A percentile compares a stretch with the other conserved stretches of the same genome.
These are phyloP conservation scores for Linurgus olivaceus DNA, from an alignment of 2,797 vertebrate species.

Conservation along the genomic window DNA sequence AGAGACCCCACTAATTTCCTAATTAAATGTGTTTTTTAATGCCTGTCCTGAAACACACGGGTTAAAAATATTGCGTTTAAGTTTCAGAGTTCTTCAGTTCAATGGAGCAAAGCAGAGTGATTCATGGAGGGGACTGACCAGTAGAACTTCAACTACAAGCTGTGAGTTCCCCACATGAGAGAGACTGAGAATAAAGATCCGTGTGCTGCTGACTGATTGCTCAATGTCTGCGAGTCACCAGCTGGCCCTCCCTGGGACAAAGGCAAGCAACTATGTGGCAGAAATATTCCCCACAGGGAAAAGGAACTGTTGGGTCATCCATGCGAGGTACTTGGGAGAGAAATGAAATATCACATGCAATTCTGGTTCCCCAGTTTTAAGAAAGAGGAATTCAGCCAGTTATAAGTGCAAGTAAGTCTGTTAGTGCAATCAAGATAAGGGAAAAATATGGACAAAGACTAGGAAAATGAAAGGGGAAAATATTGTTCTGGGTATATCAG, in stretches of 20 bases:
- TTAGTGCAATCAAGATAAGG: not conserved
- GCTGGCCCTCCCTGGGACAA: not conserved
- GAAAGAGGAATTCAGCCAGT: not conserved
- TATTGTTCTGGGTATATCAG: not conserved
- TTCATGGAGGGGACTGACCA: fast-evolving
- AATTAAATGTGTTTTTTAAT: not conserved
- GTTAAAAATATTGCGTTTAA: not conserved
- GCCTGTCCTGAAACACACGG: not conserved
- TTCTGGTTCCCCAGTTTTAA: not conserved
- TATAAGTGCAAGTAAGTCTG: not conserved
- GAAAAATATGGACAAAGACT: not conserved
- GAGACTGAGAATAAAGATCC: not conserved
- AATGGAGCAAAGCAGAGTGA: not conserved
- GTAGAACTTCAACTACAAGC: not conserved
- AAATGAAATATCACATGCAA: not conserved
- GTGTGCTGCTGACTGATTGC: not conserved
- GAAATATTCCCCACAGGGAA: not conserved
- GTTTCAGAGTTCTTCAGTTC: not conserved
- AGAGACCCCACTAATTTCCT: not conserved
- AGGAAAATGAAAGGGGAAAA: not conserved
- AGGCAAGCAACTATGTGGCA: not conserved
- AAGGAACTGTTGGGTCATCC: not conserved
- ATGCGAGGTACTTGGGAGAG: not conserved
- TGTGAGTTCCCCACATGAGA: not conserved
- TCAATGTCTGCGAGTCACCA: not conserved